Evolutionary conservation across 2,113 vertebrate genomes (phyloP).

Genomic region (Ctenomys sociabilis): DNA sequence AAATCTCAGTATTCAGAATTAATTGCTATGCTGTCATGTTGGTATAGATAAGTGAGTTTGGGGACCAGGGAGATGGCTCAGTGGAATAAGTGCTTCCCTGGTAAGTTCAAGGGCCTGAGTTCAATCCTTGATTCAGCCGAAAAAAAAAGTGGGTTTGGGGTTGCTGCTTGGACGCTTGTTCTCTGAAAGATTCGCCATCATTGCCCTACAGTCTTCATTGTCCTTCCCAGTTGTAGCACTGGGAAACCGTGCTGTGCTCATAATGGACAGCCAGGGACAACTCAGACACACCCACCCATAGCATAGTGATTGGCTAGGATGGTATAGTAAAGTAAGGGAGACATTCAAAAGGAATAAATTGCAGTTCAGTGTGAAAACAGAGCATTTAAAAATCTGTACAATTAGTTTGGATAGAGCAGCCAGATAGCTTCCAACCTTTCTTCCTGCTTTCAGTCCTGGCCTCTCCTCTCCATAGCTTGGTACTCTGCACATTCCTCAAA

Average conservation of each 20-base stretch:
- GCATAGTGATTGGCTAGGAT: not conserved
- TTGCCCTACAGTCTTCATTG: not conserved
- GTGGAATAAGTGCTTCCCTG: too few species aligned
- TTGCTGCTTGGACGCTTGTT: not conserved
- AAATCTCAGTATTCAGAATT: not conserved
- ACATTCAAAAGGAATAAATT: not conserved
- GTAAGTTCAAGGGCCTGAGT: too few species aligned
- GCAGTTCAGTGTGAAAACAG: not conserved
- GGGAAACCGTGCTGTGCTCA: not conserved
- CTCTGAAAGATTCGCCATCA: not conserved
- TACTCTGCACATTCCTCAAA: not conserved
- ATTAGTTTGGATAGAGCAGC: not conserved
- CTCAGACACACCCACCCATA: not conserved
- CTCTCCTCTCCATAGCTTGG: too few species aligned
- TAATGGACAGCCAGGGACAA: too few species aligned
- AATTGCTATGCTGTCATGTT: not conserved
- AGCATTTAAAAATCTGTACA: not conserved
- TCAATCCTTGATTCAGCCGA: too few species aligned
- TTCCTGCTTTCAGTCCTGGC: not conserved
- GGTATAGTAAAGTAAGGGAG: not conserved
- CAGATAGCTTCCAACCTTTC: not conserved
- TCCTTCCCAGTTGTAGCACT: not conserved
- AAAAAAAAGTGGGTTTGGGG: too few species aligned
- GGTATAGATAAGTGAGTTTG: not conserved
- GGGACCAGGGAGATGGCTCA: too few species aligned